phyloP scores from a whole-genome alignment of 2,113 vertebrate species.

The Tauraco erythrolophus region DNA sequence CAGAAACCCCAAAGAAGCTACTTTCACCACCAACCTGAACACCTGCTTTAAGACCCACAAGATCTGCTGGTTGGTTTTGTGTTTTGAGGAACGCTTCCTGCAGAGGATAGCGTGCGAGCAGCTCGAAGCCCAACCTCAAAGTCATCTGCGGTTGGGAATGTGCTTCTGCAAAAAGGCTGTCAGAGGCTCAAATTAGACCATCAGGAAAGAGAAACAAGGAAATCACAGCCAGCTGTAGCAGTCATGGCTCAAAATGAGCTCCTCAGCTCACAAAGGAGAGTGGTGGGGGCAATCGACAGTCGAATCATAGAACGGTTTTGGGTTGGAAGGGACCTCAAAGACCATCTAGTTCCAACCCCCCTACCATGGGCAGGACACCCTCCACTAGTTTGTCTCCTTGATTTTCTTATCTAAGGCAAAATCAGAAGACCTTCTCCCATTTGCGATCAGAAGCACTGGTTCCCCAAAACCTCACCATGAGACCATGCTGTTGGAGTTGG shows the following conservation, averaged over 20 bases:
- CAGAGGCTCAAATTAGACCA: background rate
- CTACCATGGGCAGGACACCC: too few species aligned
- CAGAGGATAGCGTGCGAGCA: accelerated
- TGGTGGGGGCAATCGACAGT: accelerated
- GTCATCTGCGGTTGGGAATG: background rate
- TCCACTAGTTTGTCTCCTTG: too few species aligned
- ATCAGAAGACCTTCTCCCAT: background rate
- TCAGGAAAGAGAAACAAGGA: background rate
- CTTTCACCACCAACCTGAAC: background rate
- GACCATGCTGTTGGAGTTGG: background rate
- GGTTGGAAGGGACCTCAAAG: too few species aligned
- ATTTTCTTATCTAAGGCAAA: background rate
- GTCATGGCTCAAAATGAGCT: background rate
- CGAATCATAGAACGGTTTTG: too few species aligned
- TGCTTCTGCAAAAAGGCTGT: background rate
- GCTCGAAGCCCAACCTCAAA: background rate
- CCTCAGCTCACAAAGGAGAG: background rate
- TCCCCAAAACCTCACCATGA: background rate
- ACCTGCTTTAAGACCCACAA: background rate
- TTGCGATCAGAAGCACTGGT: background rate
- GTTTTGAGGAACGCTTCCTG: background rate
- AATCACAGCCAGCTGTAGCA: background rate
- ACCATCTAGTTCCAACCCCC: too few species aligned
- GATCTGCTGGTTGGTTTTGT: background rate
- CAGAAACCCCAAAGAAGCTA: background rate